phyloP scores from a whole-genome alignment of 2,797 vertebrate genomes.

The Leptatherina wallacei region DNA sequence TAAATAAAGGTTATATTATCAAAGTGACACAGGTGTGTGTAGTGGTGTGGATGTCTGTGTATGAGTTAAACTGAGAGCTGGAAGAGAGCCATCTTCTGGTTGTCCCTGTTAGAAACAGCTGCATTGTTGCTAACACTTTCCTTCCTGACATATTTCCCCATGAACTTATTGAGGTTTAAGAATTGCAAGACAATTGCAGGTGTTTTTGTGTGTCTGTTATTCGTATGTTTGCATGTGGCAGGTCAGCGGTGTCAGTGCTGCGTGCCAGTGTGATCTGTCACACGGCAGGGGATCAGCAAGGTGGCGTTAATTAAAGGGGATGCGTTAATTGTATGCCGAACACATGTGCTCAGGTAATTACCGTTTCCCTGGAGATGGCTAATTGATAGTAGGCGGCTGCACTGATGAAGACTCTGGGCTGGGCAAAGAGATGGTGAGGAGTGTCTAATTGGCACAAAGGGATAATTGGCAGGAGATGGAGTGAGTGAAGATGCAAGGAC shows the following conservation, averaged over 20 bases:
- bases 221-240: constrained; percentile 18
- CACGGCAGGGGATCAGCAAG: constrained; percentile 67
- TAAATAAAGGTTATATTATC: constrained; percentile 4
- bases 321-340: constrained; percentile 79
- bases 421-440: constrained; percentile 51
- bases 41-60: background rate
- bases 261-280: constrained; percentile 70
- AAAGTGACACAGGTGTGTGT: background rate
- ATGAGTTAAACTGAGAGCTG: background rate
- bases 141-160: background rate
- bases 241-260: constrained; percentile 15
- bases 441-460: constrained; percentile 54
- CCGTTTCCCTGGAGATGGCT: constrained; percentile 75
- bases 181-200: background rate
- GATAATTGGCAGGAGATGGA: constrained; percentile 61
- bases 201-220: constrained; percentile 16
- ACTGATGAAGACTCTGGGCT: constrained; percentile 74
- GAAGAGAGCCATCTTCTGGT: background rate
- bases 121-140: background rate
- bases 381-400: constrained; percentile 78
- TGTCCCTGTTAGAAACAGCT: background rate
- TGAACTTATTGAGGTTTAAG: background rate
- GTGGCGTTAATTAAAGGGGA: constrained; percentile 80
- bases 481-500: constrained; percentile 15
- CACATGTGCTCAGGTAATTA: constrained; percentile 84